Conservation (phyloP, 2,888 invertebrate genomes). For the Meghimatium bilineatum region DNA sequence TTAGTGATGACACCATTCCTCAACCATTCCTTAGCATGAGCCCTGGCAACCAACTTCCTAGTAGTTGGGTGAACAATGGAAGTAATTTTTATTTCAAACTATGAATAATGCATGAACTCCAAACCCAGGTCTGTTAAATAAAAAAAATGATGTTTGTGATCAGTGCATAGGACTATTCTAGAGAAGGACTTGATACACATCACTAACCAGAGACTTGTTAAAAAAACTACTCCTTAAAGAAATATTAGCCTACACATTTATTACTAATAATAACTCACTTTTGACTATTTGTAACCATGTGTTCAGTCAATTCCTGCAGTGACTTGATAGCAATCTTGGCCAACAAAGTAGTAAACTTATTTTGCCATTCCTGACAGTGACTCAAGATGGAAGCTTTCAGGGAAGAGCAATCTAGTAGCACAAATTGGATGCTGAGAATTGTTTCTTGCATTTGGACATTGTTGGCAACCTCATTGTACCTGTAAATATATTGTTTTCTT, state of each 20-base stretch:
- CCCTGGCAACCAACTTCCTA: too few species aligned
- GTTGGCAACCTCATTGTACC: slow-evolving; percentile 87
- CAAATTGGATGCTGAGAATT: slow-evolving; percentile 86
- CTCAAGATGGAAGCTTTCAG: slow-evolving; percentile 87
- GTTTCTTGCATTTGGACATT: slow-evolving; percentile 88
- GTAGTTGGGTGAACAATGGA: too few species aligned
- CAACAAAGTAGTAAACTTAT: slow-evolving; percentile 84
- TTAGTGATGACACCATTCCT: too few species aligned
- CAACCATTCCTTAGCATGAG: too few species aligned
- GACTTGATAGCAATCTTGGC: slow-evolving; percentile 82
- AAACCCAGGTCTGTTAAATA: too few species aligned
- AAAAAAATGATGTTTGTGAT: too few species aligned
- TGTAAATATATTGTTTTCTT: slow-evolving; percentile 58
- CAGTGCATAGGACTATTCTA: too few species aligned
- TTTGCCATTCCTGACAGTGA: slow-evolving; percentile 89
- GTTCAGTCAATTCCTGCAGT: slow-evolving; percentile 83
- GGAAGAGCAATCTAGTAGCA: slow-evolving; percentile 86
- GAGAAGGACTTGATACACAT: too few species aligned
- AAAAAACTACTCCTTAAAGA: too few species aligned
- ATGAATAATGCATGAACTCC: too few species aligned
- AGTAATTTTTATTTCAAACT: too few species aligned
- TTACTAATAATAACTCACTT: slow-evolving; percentile 61
- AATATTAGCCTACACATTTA: background rate
- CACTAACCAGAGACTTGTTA: too few species aligned
- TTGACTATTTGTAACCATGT: slow-evolving; percentile 80